Conservation (phyloP, 2,888 invertebrate genomes). For the Drepanosiphum platanoidis region DNA sequence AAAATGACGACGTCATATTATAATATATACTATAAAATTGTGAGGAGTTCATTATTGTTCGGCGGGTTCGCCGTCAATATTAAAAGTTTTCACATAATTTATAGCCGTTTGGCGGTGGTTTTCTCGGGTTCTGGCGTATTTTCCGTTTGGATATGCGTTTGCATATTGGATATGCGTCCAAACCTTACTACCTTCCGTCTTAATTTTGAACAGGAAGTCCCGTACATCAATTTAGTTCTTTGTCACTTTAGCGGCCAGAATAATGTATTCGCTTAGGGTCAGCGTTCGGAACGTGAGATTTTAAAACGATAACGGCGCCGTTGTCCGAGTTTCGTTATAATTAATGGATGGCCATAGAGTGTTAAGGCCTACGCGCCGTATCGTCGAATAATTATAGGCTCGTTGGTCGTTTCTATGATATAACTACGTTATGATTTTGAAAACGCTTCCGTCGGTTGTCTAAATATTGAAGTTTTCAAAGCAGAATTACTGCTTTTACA, state of each 20-base stretch:
- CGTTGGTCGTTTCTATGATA: no score
- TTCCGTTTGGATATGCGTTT: no score
- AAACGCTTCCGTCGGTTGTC: no score
- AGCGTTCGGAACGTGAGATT: background rate
- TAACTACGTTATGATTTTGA: no score
- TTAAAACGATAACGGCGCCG: background rate
- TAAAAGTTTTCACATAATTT: background rate
- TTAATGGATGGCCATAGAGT: slow-evolving; percentile 33
- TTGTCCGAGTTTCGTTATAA: background rate
- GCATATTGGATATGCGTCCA: background rate
- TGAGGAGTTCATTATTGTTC: background rate
- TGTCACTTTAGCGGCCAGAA: background rate
- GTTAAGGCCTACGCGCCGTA: background rate
- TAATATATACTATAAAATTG: background rate
- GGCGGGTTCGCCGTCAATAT: no score
- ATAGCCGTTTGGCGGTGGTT: background rate
- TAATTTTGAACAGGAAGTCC: background rate
- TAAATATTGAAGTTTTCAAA: no score
- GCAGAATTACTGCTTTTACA: no score
- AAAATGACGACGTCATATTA: no score
- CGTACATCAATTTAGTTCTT: background rate
- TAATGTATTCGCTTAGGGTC: background rate
- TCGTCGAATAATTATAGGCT: no score
- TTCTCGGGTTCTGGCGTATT: no score
- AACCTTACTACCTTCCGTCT: background rate